Evolutionary conservation across 2,797 vertebrate species (phyloP), one percentile per base, ranked within the genome.

Genomic region (Labroides dimidiatus): DNA sequence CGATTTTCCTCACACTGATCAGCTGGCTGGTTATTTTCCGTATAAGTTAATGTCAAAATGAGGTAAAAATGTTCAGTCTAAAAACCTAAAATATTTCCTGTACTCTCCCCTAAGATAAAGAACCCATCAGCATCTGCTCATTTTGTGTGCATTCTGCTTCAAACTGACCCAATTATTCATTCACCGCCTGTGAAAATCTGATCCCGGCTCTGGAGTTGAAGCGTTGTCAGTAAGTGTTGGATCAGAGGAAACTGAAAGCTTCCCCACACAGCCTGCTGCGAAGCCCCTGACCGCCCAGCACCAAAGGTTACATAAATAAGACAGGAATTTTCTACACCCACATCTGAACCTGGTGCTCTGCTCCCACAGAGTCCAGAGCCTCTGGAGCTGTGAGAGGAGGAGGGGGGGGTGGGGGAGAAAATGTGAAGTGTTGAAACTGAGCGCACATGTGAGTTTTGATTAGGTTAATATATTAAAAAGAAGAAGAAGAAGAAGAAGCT

Each of bases 251-350:
- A 74, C 42, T 66, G 69, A 78, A 78, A 66, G 65, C 75, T 89
- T 90, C 84, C 87, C 80, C 60, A 33, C 66, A n/a, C 55, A 59
- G 48, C 16, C 56, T 42, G 50, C 2, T 51, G 39, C 57, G 39
- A 52, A 72, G 36, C 13, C 53, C 57, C 41, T 53, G 62, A 80
- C 67, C 68, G 61, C 78, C n/a, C 37, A 14, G 49, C 74, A 71
- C 64, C 76, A 79, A 71, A 86, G 90, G 90, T 93, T 92, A 93
- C 70, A 90, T 80, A 91, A 93, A 92, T 87, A 93, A 82, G 64
- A 57, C 69, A 92, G 82, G 85, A 85, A 91, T 92, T 92, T 87
- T 88, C 76, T 82, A 73, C 87, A 86, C 87, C 80, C 82, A 88
- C 88, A 87, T 91, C 86, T 79, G 64, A 69, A 78, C 77, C 78